Conservation (phyloP, 2,888 invertebrate genomes). For the Syrista parreyssii region DNA sequence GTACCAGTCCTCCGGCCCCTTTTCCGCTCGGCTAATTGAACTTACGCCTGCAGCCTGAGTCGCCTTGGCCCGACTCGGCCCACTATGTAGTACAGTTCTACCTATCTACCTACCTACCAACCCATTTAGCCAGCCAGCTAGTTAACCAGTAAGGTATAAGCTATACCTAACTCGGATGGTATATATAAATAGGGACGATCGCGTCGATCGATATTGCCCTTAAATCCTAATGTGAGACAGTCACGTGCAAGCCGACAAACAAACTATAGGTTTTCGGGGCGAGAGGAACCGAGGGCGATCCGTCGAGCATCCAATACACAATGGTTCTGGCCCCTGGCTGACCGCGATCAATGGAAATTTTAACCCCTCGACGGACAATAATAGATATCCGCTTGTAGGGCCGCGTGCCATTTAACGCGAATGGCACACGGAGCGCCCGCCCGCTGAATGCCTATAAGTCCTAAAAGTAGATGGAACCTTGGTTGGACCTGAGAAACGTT, state of each 20-base stretch:
- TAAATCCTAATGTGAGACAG: slow-evolving; percentile 55
- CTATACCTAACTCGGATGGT: too few species aligned
- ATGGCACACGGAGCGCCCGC: not conserved
- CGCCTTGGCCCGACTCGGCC: not conserved
- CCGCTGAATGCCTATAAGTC: not conserved
- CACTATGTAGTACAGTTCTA: not conserved
- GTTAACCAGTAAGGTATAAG: not conserved
- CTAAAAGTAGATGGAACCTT: not conserved
- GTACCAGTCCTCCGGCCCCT: not conserved
- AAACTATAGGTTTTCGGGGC: slow-evolving; percentile 13
- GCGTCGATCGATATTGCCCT: slow-evolving; percentile 39
- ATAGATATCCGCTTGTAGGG: slow-evolving; percentile 29
- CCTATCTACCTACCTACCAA: not conserved
- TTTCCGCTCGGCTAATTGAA: not conserved
- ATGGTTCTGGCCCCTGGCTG: slow-evolving; percentile 41
- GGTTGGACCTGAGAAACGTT: not conserved
- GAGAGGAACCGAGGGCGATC: slow-evolving; percentile 29
- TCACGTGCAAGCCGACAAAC: slow-evolving; percentile 50
- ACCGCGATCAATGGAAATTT: slow-evolving; percentile 49
- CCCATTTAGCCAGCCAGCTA: not conserved
- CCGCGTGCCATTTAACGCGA: slow-evolving; percentile 4
- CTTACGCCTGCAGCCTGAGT: not conserved
- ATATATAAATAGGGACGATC: slow-evolving; percentile 17
- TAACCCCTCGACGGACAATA: slow-evolving; percentile 36
- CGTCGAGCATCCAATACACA: slow-evolving; percentile 41